Evolutionary conservation across 2,797 vertebrate genomes (phyloP).

Genomic region (Enteromius anoplus): DNA sequence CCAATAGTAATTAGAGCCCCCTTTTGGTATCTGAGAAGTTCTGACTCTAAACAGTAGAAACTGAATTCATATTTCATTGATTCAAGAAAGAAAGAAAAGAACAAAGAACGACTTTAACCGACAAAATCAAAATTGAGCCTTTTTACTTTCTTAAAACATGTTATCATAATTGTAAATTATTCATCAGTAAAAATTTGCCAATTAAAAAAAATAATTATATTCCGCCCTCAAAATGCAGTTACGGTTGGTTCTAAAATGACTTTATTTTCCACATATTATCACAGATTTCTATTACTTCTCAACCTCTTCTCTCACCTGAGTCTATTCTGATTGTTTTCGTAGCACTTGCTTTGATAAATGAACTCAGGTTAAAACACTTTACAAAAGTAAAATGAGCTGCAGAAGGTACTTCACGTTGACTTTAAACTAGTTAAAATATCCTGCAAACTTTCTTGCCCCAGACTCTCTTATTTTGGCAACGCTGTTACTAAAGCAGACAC

Average conservation of each 20-base stretch:
- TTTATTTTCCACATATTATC: not conserved
- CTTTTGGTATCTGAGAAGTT: conserved; percentile 40
- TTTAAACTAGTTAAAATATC: conserved; percentile 62
- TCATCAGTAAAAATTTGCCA: not conserved
- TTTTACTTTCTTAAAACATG: not conserved
- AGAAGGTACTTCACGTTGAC: not conserved
- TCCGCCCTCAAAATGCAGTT: not conserved
- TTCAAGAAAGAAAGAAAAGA: not conserved
- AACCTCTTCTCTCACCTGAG: not conserved
- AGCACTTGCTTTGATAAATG: not conserved
- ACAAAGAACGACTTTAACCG: not conserved
- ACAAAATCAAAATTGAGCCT: not conserved
- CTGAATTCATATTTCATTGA: not conserved
- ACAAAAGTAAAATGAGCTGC: not conserved
- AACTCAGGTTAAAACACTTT: conserved; percentile 1
- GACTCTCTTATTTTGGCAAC: conserved; percentile 87
- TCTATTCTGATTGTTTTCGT: not conserved
- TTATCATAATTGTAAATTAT: not conserved
- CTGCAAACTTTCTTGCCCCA: conserved; percentile 81
- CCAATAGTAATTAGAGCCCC: conserved; percentile 68
- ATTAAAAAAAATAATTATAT: not conserved
- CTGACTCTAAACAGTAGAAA: conserved; percentile 11
- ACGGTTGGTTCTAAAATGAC: not conserved
- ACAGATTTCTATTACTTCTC: not conserved
- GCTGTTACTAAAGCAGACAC: conserved; percentile 75